Conservation (phyloP, 1,140 invertebrate species). For the Gonioctena quinquepunctata region DNA sequence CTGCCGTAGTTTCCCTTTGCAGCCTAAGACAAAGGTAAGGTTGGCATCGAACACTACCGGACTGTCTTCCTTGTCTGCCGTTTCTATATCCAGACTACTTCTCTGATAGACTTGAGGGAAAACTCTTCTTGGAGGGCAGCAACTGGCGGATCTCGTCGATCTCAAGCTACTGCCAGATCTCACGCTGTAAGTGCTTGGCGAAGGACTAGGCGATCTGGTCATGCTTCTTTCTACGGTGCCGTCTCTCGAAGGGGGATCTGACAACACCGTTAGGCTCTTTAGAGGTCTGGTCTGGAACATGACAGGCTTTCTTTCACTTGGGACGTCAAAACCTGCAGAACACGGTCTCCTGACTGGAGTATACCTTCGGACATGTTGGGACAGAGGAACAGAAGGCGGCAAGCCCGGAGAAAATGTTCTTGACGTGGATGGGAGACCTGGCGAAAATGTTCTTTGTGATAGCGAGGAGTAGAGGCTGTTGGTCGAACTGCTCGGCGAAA, state of each 20-base stretch:
- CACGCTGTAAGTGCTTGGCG: slow-evolving; percentile 35
- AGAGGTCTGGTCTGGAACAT: slow-evolving; percentile 40
- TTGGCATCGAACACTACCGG: slow-evolving; percentile 81
- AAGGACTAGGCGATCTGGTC: slow-evolving; percentile 56
- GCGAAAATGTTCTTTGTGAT: not conserved
- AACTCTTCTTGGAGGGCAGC: slow-evolving; percentile 61
- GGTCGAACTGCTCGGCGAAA: not conserved
- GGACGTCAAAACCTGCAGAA: slow-evolving; percentile 19
- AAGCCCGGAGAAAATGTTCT: not conserved
- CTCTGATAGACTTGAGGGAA: slow-evolving; percentile 64
- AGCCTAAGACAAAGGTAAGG: slow-evolving; percentile 75
- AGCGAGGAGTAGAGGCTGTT: slow-evolving; percentile 6
- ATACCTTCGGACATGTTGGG: slow-evolving; percentile 8
- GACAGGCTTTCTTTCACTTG: slow-evolving; percentile 22
- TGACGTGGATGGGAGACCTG: not conserved
- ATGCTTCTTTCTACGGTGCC: slow-evolving; percentile 26
- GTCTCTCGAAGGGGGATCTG: slow-evolving; percentile 19
- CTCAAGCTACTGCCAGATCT: not conserved
- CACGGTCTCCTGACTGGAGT: slow-evolving; percentile 9
- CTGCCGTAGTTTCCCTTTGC: slow-evolving; percentile 70
- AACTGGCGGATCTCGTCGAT: slow-evolving; percentile 12
- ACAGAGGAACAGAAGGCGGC: not conserved
- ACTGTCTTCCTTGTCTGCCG: slow-evolving; percentile 68
- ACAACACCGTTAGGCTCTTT: slow-evolving; percentile 33
- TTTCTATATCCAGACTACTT: slow-evolving; percentile 59